Conservation (phyloP, 2,113 vertebrate species). For the Solenodon paradoxus region DNA sequence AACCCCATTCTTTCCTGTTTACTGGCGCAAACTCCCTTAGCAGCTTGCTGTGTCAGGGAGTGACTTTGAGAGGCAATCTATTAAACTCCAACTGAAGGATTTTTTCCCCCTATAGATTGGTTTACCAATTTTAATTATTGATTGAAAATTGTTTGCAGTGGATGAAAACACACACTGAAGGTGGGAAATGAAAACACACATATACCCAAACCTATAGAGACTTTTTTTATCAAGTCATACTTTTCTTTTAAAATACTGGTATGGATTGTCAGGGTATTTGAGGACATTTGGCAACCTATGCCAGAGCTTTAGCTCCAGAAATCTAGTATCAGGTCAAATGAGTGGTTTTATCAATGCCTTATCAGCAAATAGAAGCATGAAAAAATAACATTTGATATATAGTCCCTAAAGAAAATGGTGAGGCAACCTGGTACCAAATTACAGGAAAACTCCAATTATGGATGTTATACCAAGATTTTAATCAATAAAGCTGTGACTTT, state of each 20-base stretch:
- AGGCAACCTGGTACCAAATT: slow-evolving; percentile 70
- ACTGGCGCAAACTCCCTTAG: slow-evolving; percentile 45
- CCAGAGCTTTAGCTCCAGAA: slow-evolving; percentile 60
- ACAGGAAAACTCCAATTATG: slow-evolving; percentile 72
- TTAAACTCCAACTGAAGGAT: slow-evolving; percentile 54
- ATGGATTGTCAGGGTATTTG: slow-evolving; percentile 55
- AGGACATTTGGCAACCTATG: slow-evolving; percentile 56
- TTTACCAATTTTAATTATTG: slow-evolving; percentile 68
- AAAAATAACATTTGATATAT: slow-evolving; percentile 76
- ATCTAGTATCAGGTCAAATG: slow-evolving; percentile 65
- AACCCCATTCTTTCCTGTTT: slow-evolving; percentile 44
- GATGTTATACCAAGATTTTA: slow-evolving; percentile 68
- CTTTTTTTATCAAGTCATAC: slow-evolving; percentile 42
- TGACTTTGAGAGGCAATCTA: slow-evolving; percentile 65
- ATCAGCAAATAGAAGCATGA: slow-evolving; percentile 65
- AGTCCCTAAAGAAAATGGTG: slow-evolving; percentile 53
- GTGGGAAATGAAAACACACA: slow-evolving; percentile 32
- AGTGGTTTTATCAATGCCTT: slow-evolving; percentile 43
- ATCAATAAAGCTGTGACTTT: slow-evolving; percentile 71
- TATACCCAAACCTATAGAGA: not conserved
- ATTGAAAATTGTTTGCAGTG: slow-evolving; percentile 70
- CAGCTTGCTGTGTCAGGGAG: slow-evolving; percentile 67
- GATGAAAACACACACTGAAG: slow-evolving; percentile 57
- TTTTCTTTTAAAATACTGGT: slow-evolving; percentile 59
- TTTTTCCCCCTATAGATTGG: slow-evolving; percentile 49